Conservation (phyloP, 2,113 vertebrate genomes). For the Prionailurus bengalensis region DNA sequence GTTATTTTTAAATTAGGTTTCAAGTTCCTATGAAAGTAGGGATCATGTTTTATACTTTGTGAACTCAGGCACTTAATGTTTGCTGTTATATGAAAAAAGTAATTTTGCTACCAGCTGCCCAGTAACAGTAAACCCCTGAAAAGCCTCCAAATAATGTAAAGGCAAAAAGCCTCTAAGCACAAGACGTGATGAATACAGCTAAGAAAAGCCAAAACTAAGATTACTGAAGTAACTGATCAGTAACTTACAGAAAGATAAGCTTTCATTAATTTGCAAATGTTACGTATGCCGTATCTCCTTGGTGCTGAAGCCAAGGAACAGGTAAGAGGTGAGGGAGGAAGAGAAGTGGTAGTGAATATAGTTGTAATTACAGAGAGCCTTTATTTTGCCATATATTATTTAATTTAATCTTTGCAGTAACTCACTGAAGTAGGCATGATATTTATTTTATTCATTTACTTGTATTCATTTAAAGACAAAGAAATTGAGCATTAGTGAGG, state of each 20-base stretch:
- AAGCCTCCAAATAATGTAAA: not conserved
- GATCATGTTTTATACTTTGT: not conserved
- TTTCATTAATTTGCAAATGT: not conserved
- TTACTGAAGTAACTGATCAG: not conserved
- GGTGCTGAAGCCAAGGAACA: not conserved
- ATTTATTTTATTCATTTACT: not conserved
- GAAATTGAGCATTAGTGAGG: not conserved
- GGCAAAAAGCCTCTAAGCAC: not conserved
- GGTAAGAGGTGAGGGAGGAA: not conserved
- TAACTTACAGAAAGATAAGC: not conserved
- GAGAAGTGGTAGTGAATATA: not conserved
- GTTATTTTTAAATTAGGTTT: not conserved
- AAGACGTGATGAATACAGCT: not conserved
- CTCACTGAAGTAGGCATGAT: not conserved
- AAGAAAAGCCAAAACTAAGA: not conserved
- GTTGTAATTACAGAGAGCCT: not conserved
- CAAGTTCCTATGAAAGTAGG: not conserved
- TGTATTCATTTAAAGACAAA: constrained; percentile 3
- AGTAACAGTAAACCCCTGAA: not conserved
- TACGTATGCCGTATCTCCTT: not conserved
- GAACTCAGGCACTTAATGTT: not conserved
- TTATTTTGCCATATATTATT: not conserved
- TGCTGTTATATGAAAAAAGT: not conserved
- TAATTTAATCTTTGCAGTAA: not conserved
- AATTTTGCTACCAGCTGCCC: not conserved